Evolutionary conservation across 2,888 invertebrate genomes (phyloP).

Genomic region (Thelaira solivaga): DNA sequence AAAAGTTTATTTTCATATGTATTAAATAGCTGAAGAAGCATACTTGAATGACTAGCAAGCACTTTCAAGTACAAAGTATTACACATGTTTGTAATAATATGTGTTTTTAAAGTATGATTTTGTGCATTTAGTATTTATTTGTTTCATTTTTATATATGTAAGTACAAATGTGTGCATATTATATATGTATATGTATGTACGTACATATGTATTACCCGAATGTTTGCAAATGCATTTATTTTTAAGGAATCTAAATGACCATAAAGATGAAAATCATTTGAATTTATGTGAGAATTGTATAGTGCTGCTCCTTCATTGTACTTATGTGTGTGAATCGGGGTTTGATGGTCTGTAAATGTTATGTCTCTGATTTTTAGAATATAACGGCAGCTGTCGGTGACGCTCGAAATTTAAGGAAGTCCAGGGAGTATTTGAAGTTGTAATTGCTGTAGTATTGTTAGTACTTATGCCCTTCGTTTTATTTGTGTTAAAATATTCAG

Average conservation of each 20-base stretch:
- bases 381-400: not conserved
- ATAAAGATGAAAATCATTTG: not conserved
- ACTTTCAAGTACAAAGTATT: too few species aligned
- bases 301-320: not conserved
- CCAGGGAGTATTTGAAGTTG: not conserved
- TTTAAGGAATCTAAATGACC: not conserved
- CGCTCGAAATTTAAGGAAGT: slow-evolving; percentile 25
- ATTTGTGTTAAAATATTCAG: slow-evolving; percentile 61
- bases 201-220: too few species aligned
- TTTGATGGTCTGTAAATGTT: slow-evolving; percentile 23
- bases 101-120: too few species aligned
- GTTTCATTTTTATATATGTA: too few species aligned
- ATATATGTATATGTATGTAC: too few species aligned
- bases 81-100: too few species aligned
- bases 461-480: slow-evolving; percentile 27
- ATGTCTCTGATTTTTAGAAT: slow-evolving; percentile 43
- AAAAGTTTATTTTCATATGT: too few species aligned
- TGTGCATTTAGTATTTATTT: too few species aligned
- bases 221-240: not conserved
- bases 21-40: too few species aligned
- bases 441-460: slow-evolving; percentile 43
- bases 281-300: not conserved
- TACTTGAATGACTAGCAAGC: too few species aligned
- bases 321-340: slow-evolving; percentile 27
- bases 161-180: too few species aligned